Percentiles rank a stretch among this genome's conserved stretches.
phyloP scores from a whole-genome alignment of 2,113 vertebrate genomes.

The Smithornis capensis region DNA sequence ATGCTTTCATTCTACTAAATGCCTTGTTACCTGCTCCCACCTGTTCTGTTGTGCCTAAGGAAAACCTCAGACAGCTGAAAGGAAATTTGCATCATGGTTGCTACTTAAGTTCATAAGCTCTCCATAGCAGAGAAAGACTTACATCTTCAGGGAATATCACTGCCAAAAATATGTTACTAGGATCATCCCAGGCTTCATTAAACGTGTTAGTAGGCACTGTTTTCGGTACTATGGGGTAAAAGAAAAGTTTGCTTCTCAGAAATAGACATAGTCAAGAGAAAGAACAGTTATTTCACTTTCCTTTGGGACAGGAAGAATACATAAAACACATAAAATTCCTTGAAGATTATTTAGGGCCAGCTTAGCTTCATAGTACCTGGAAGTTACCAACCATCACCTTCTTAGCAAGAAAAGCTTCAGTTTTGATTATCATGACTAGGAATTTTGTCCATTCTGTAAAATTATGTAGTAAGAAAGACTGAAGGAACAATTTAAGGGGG shows the following conservation, averaged over 20 bases:
- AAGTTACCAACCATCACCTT: neutral
- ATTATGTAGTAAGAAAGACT: neutral
- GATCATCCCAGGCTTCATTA: neutral
- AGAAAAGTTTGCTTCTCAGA: slow-evolving; percentile 14
- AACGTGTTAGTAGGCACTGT: neutral
- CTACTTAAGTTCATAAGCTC: neutral
- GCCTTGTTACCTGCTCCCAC: neutral
- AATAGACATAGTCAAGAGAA: slow-evolving; percentile 51
- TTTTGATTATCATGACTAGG: neutral
- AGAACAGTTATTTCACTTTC: neutral
- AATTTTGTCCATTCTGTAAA: neutral
- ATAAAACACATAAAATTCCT: slow-evolving; percentile 56
- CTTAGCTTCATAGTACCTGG: neutral
- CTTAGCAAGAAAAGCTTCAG: neutral
- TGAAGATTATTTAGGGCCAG: slow-evolving; percentile 41
- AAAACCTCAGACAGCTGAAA: neutral
- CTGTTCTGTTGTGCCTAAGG: neutral
- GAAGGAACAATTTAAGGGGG: neutral
- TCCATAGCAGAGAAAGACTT: neutral
- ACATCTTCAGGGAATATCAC: neutral
- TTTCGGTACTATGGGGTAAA: neutral
- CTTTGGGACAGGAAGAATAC: neutral
- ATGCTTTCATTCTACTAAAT: neutral
- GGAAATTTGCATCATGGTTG: neutral
- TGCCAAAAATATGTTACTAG: neutral